These are phyloP conservation scores for Oedothorax gibbosus DNA, from an alignment of 1,140 invertebrate species.

Conservation along the genomic window DNA sequence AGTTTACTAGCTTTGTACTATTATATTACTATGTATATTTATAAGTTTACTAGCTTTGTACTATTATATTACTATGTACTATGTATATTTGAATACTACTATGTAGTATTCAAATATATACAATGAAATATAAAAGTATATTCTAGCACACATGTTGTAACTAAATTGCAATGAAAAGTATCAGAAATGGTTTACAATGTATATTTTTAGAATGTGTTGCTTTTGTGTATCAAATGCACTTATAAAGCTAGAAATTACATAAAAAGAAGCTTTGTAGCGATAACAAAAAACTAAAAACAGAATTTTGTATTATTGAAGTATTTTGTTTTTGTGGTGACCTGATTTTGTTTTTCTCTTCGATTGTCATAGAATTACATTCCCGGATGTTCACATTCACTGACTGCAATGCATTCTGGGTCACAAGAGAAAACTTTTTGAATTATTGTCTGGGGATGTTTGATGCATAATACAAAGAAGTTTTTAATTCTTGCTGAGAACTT, in stretches of 20 bases:
- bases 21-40: no score
- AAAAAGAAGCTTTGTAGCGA: slow-evolving; percentile 5
- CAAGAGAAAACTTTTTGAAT: slow-evolving; percentile 44
- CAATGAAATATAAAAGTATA: no score
- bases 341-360: slow-evolving; percentile 45
- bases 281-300: slow-evolving; percentile 25
- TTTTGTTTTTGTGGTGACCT: slow-evolving; percentile 27
- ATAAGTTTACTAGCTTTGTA: no score
- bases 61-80: no score
- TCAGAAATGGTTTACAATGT: no score
- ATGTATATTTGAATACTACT: no score
- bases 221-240: background rate
- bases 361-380: slow-evolving; percentile 38
- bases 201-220: background rate
- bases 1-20: no score
- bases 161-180: no score
- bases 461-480: slow-evolving; percentile 19
- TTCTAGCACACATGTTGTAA: no score
- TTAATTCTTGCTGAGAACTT: no score
- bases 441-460: slow-evolving; percentile 20
- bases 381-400: slow-evolving; percentile 54
- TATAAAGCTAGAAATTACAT: slow-evolving; percentile 1
- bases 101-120: no score
- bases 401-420: slow-evolving; percentile 45
- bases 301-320: slow-evolving; percentile 27